Conservation (phyloP, 2,888 invertebrate species). For the Rotaria sp. region DNA sequence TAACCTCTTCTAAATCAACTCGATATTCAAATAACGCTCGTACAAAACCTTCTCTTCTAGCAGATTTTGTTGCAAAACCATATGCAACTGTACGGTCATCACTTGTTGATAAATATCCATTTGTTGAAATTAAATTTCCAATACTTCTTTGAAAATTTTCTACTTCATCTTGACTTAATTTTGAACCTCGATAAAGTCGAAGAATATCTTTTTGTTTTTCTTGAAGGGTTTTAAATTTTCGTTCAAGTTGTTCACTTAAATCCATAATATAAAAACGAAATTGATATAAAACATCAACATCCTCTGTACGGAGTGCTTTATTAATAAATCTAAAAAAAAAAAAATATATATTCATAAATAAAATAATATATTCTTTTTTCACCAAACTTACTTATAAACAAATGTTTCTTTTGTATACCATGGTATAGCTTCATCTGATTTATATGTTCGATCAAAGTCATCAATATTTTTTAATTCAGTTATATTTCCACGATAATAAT, state of each 20-base stretch:
- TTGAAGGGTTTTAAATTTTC: background rate
- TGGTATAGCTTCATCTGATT: background rate
- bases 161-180: background rate
- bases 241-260: background rate
- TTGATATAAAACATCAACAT: constrained; percentile 5
- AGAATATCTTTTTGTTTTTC: background rate
- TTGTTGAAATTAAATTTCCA: constrained; percentile 21
- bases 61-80: background rate
- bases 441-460: background rate
- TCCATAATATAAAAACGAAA: constrained; percentile 27
- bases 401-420: constrained; percentile 28
- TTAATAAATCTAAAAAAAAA: background rate
- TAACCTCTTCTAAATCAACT: background rate
- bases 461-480: constrained; percentile 2
- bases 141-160: background rate
- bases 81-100: background rate
- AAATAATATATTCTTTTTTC: too few species aligned
- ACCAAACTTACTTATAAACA: background rate
- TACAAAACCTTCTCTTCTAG: background rate
- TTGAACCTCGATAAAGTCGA: background rate
- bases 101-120: constrained; percentile 24
- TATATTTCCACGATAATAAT: constrained; percentile 9
- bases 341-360: background rate
- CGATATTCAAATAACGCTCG: background rate
- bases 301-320: constrained; percentile 11